phyloP scores from a whole-genome alignment of 1,140 invertebrate genomes.

The Pseudomyrmex cubaensis region DNA sequence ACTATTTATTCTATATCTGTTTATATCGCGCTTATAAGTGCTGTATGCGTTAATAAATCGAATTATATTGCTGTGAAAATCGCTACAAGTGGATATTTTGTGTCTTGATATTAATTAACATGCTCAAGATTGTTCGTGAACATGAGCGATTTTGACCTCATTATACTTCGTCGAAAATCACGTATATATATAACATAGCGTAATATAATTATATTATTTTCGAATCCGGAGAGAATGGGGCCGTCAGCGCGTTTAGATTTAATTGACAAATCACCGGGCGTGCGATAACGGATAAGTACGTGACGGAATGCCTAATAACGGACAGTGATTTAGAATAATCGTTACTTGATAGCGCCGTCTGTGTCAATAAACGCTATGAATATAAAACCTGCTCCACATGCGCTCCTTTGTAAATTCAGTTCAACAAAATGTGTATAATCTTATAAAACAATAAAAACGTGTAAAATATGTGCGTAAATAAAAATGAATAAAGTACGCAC shows the following conservation, averaged over 20 bases:
- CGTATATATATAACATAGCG: too few relatives aligned
- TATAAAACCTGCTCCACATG: slow-evolving; percentile 9
- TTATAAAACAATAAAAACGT: not conserved
- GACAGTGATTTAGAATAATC: slow-evolving; percentile 35
- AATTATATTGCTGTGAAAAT: too few relatives aligned
- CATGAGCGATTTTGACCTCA: too few relatives aligned
- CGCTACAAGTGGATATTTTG: too few relatives aligned
- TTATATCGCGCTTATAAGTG: too few relatives aligned
- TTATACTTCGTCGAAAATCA: not conserved
- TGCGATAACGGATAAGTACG: slow-evolving; percentile 60
- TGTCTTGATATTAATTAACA: too few relatives aligned
- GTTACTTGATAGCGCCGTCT: slow-evolving; percentile 42
- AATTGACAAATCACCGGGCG: not conserved
- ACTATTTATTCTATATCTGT: too few relatives aligned
- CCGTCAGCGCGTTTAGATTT: slow-evolving; percentile 21
- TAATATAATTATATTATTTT: not conserved
- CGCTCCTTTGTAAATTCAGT: slow-evolving; percentile 39
- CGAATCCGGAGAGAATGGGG: slow-evolving; percentile 18
- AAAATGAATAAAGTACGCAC: too few relatives aligned
- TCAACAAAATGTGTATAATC: not conserved
- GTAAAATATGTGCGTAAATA: too few relatives aligned
- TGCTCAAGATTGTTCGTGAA: too few relatives aligned
- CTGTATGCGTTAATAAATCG: too few relatives aligned
- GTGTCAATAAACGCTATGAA: slow-evolving; percentile 24
- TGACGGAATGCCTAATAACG: slow-evolving; percentile 70